Conservation (phyloP, 2,113 vertebrate genomes). For the Bubo blakistoni region DNA sequence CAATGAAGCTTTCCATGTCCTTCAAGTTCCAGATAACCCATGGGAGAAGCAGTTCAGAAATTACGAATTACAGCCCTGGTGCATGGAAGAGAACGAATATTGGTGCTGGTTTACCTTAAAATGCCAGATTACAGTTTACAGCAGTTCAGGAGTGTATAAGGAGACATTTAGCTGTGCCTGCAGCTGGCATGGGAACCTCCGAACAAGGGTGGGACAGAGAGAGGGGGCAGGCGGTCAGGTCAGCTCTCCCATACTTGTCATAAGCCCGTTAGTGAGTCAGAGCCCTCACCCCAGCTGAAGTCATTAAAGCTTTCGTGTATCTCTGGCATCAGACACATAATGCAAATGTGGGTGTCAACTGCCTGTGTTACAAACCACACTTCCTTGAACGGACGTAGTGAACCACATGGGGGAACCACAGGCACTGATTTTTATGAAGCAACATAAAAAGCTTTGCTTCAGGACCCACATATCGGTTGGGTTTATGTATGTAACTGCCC, state of each 20-base stretch:
- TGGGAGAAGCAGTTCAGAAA: neutral
- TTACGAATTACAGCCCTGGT: neutral
- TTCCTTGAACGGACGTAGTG: fast-evolving
- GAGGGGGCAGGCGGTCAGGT: neutral
- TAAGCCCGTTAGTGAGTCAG: neutral
- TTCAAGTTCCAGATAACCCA: neutral
- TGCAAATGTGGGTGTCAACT: neutral
- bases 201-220: neutral
- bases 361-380: fast-evolving
- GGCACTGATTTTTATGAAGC: neutral
- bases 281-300: neutral
- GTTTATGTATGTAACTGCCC: neutral
- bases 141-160: neutral
- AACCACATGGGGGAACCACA: neutral
- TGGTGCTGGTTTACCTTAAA: neutral
- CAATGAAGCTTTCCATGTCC: neutral
- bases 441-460: neutral
- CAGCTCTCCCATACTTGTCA: neutral
- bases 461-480: fast-evolving
- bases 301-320: neutral
- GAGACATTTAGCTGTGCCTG: neutral
- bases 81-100: neutral
- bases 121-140: neutral
- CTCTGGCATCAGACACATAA: neutral
- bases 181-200: neutral